Base-by-base conservation (phyloP, 2,113 vertebrate genomes). In the Argyrosomus japonicus region DNA sequence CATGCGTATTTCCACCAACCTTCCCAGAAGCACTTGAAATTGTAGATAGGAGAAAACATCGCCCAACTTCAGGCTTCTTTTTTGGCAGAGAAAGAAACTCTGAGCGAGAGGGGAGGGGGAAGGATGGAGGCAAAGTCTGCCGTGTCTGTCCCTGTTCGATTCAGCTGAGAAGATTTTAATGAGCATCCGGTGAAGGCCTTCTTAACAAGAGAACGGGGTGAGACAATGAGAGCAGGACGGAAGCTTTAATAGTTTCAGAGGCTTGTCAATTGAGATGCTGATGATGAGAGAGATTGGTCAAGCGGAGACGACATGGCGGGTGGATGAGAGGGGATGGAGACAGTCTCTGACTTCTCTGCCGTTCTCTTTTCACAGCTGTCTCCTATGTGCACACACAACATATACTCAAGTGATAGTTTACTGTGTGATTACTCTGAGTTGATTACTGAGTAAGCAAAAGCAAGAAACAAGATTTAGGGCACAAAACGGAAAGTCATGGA, bases 151-250 rank as follows among this genome's bases (percentile, higher is more conserved):
- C 40, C 79, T 81, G 83, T 87, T 83, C 50, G 58, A 82, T 84
- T 86, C 83, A 79, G 79, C 81, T 58, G 75, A 81, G 80, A 61
- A 63, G 75, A 88, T 86, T 91, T 87, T 89, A 91, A 90, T 88
- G 82, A 91, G 79, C 77, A 75, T 75, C 57, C 36, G 1, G 65
- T 77, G 71, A 50, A 81, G 56, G 64, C 12, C 71, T 79, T 25
- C 79, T 83, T 83, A 83, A 81, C 79, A 68, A 77, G 76, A 74
- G 60, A 74, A 78, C 47, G 29, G 23, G n/a, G 4, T 14, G 71
- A 71, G 36, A 77, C 61, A 68, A 72, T 75, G 63, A 75, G 54
- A 80, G 45, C 3, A 6, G 9, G 36, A 45, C 53, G 36, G 48
- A 74, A 51, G 54, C 54, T 84, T 68, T 65, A 81, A 68, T 71